Conservation (phyloP, 2,888 invertebrate species). For the Epiblema foenella region DNA sequence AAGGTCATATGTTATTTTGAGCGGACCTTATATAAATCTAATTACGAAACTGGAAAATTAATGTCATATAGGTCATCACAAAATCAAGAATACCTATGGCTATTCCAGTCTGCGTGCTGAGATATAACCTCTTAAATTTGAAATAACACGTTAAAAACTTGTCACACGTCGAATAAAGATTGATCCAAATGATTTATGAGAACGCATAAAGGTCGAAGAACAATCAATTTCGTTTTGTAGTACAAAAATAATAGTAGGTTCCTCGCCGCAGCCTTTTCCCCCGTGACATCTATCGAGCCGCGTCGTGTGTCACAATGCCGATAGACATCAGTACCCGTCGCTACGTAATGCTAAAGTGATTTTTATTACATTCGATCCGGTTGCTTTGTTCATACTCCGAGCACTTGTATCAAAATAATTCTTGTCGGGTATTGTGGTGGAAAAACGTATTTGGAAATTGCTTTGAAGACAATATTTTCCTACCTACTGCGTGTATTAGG, state of each 20-base stretch:
- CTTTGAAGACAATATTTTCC: constrained; percentile 35
- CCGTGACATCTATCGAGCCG: constrained; percentile 77
- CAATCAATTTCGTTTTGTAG: constrained; percentile 78
- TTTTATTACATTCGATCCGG: constrained; percentile 83
- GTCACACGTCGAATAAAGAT: constrained; percentile 30
- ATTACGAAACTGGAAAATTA: not conserved
- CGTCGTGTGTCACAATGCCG: constrained; percentile 80
- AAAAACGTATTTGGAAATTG: constrained; percentile 63
- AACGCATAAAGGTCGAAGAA: constrained; percentile 40
- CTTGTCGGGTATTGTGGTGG: constrained; percentile 62
- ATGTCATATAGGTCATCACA: not conserved
- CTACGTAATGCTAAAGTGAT: constrained; percentile 80
- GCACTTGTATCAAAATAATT: constrained; percentile 68
- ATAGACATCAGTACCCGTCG: constrained; percentile 82
- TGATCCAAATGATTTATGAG: constrained; percentile 27
- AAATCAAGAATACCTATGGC: constrained; percentile 8
- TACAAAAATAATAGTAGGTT: constrained; percentile 79
- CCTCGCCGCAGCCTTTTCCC: constrained; percentile 72
- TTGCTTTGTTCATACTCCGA: constrained; percentile 79
- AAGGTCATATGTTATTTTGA: constrained; percentile 19
- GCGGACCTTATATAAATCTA: not conserved
- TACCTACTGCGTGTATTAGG: constrained; percentile 12
- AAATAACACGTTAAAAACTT: constrained; percentile 21
- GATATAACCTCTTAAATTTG: not conserved
- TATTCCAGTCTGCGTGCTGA: constrained; percentile 5